Conservation (phyloP, 2,797 vertebrate genomes). For the Arnoldichthys spilopterus region DNA sequence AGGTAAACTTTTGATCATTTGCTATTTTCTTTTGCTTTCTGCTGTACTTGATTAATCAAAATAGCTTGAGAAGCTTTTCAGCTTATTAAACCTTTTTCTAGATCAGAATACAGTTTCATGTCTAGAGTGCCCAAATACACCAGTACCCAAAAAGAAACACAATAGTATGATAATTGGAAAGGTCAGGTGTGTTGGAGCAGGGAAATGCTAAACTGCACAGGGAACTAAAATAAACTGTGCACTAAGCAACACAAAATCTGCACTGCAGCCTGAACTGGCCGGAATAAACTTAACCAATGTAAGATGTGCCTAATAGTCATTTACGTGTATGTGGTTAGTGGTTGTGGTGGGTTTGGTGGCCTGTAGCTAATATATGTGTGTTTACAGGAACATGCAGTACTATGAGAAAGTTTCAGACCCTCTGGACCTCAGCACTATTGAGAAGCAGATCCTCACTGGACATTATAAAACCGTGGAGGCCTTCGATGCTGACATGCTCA, state of each 20-base stretch:
- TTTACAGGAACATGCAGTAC: slow-evolving; percentile 90
- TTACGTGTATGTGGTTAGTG: neutral
- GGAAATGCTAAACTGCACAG: neutral
- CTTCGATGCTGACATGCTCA: slow-evolving; percentile 96
- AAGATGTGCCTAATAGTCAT: neutral
- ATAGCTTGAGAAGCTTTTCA: neutral
- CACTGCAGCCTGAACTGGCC: neutral
- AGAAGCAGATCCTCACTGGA: slow-evolving; percentile 95
- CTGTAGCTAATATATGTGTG: slow-evolving; percentile 7
- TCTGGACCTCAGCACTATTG: slow-evolving; percentile 91
- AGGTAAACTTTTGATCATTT: slow-evolving; percentile 74
- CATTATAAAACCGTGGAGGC: slow-evolving; percentile 95
- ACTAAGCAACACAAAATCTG: neutral
- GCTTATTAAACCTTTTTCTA: neutral
- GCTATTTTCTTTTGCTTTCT: neutral
- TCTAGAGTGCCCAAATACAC: neutral
- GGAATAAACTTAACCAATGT: neutral
- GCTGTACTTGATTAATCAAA: neutral
- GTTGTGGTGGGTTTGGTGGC: neutral
- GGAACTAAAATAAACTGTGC: neutral
- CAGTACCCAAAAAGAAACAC: no score
- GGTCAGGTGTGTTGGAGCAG: neutral
- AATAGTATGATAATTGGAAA: neutral
- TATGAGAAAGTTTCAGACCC: slow-evolving; percentile 97
- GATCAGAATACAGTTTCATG: neutral